A percentile compares a stretch with the other conserved stretches of the same genome.
These are phyloP conservation scores for Tanypteryx hageni DNA, from an alignment of 2,888 invertebrate genomes.

Conservation along the genomic window DNA sequence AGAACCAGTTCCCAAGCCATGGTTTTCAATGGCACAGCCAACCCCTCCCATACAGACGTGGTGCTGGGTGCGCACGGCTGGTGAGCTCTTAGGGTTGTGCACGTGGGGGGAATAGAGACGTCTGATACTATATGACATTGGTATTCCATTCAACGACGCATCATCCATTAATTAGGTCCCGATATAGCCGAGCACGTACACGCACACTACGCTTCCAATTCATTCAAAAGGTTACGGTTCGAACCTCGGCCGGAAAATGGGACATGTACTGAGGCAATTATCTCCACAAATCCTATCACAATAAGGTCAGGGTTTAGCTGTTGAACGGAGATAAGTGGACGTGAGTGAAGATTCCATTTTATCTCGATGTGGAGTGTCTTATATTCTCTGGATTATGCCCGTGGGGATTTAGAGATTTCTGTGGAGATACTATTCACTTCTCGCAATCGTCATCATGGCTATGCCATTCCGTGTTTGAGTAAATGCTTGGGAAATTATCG, in stretches of 20 bases:
- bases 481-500: too few relatives aligned
- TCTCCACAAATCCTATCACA: background rate
- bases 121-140: constrained; percentile 26
- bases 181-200: background rate
- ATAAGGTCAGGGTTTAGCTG: background rate
- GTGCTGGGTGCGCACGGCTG: background rate
- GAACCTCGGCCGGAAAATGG: background rate
- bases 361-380: too few relatives aligned
- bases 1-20: background rate
- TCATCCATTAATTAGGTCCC: constrained; percentile 19
- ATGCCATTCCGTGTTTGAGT: too few relatives aligned
- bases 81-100: background rate
- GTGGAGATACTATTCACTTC: too few relatives aligned
- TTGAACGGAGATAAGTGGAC: too few relatives aligned
- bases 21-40: background rate
- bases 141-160: constrained; percentile 22
- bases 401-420: too few relatives aligned
- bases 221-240: background rate
- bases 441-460: too few relatives aligned
- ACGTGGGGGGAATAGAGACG: background rate
- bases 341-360: too few relatives aligned
- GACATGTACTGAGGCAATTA: background rate
- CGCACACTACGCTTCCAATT: background rate
- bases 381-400: too few relatives aligned
- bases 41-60: background rate